Evolutionary conservation across 2,797 vertebrate genomes (phyloP), one percentile per base, ranked within the genome.

Genomic region (Leptoclinus maculatus): DNA sequence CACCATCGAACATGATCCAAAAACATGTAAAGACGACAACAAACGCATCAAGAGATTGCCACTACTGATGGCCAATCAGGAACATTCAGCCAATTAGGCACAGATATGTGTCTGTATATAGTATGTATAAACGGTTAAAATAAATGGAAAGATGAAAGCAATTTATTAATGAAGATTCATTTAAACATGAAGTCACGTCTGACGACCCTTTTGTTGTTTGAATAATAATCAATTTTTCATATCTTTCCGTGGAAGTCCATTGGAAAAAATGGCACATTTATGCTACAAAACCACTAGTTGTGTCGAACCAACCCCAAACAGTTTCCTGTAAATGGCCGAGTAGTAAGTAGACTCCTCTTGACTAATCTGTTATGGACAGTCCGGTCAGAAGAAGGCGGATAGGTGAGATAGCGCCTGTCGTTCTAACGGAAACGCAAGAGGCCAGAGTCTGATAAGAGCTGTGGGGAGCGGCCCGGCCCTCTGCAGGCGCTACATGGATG

Each of bases 371-470:
- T 45, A 62, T 67, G 47, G 47, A 78, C 91, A 93, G 87, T 65
- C 66, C 11, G 41, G 80, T 84, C 83, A 87, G 86, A 67, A 72
- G 67, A 74, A 32, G 54, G 47, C 32, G 67, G 79, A 75, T 66
- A 57, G 71, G 63, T 69, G 66, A 92, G 95, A 96, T 95, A 95
- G 82, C 3, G 59, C 71, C 79, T 65, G 56, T 67, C 70, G 60
- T 51, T 82, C 82, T 79, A 96, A 96, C 94, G 57, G 94, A 94
- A 91, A 93, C 68, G 71, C 86, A 88, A 76, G 87, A 86, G 88
- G 86, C 69, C 75, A 67, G 80, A 32, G 67, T 21, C 60, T 92
- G 95, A 96, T 95, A 95, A 95, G 91, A 79, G 78, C 47, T 64
- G 59, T 0, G 71, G 71, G 79, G 83, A 86, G 75, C 80, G 78